Evolutionary conservation across 1,140 invertebrate genomes (phyloP), one percentile per base, ranked within the genome.

Genomic region (Anastrepha ludens): DNA sequence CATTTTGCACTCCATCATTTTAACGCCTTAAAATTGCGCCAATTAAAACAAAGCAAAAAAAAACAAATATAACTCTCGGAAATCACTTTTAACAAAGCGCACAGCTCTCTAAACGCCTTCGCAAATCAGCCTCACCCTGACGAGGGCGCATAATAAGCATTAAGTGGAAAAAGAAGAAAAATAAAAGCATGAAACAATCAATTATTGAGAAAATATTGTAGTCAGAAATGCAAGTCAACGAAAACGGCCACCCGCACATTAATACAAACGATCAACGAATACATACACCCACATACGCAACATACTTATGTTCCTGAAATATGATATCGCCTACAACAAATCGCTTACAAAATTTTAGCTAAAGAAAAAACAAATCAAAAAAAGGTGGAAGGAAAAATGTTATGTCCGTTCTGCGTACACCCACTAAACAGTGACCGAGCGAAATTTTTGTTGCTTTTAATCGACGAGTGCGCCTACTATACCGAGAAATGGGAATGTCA

Each of bases 21-120:
- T 55, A 55, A 55, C 50, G 50, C 50, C 11, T 55, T 55, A 55
- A 55, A 55, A 8, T 55, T 11, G 50, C 11, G 11, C 11, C 50
- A 55, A 55, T 2, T 55, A 55, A 64, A 64, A 64, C 39, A 67
- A 67, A 41, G 3, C 39, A 20, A 74, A 50, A n/a, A 55, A 6
- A 55, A 11, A 11, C 47, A 55, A 55, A 55, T 20, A 50, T 17
- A 81, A 81, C 41, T 81, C 50, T 58, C n/a, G 20, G 50, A 81
- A 81, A 81, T 81, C 74, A 55, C 47, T 81, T 81, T 58, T 7
- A 81, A 11, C 17, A 20, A 74, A 55, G 29, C 74, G 55, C 50
- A 81, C 55, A 74, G 15, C 17, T 47, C 44, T 6, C 2, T 6
- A 74, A 47, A 50, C 70, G 47, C 47, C 47, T 81, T 20, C 47